These are phyloP conservation scores for Tortricodes alternella DNA, from an alignment of 2,888 invertebrate genomes.

Conservation along the genomic window DNA sequence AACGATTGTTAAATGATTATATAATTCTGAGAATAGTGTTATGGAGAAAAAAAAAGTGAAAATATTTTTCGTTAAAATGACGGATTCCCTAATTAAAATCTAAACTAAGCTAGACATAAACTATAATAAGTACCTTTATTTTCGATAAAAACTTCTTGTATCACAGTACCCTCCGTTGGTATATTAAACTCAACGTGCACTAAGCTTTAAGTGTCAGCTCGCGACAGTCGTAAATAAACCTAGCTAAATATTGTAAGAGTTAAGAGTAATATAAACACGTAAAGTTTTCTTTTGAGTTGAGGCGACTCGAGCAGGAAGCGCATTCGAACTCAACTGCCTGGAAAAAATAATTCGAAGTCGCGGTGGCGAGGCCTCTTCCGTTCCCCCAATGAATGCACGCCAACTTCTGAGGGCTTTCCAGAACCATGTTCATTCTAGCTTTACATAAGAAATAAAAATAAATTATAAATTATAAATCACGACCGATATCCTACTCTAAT, in stretches of 20 bases:
- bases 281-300: conserved; percentile 78
- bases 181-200: conserved; percentile 23
- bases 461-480: conserved; percentile 38
- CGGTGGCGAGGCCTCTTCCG: conserved; percentile 50
- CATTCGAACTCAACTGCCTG: conserved; percentile 79
- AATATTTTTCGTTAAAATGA: no score
- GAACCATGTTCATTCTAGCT: conserved; percentile 58
- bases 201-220: conserved; percentile 11
- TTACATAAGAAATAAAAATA: conserved; percentile 58
- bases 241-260: conserved; percentile 73
- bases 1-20: no score
- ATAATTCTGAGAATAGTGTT: no score
- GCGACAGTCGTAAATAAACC: conserved; percentile 34
- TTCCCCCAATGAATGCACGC: conserved; percentile 34
- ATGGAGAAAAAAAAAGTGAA: no score
- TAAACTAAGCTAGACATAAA: no score
- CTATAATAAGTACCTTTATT: no score
- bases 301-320: conserved; percentile 73
- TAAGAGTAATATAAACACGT: conserved; percentile 79
- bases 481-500: no score
- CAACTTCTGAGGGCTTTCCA: conserved; percentile 42
- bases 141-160: neutral
- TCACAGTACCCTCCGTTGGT: no score
- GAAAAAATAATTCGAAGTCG: conserved; percentile 78
- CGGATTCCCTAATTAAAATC: no score